Evolutionary conservation across 2,113 vertebrate species (phyloP), one percentile per base, ranked within the genome.

Genomic region (Machaerirhynchus nigripectus): DNA sequence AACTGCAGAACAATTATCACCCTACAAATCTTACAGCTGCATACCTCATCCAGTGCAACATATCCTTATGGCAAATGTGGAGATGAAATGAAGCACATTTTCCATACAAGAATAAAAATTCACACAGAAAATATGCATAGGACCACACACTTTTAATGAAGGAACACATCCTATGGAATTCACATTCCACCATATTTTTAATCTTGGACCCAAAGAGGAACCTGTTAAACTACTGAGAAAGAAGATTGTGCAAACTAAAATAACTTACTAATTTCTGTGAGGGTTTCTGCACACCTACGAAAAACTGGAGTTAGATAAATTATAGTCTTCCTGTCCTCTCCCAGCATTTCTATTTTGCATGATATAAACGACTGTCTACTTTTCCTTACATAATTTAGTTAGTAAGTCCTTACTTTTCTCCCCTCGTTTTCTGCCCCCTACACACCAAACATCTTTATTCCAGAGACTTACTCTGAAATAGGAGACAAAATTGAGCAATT

Each of bases 281-380:
- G 0, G 0, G 2, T 42, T 47, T 67, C 35, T 40, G 33, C 5
- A 59, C 55, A 39, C 12, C 10, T 37, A 47, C 1, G 42, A 26
- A 80, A 79, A 59, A 33, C 21, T 18, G 1, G 2, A 42, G 2
- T 80, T 59, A 31, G 7, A 8, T 76, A 71, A 20, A 46, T 75
- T 16, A 16, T 20, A 10, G 4, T 57, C 31, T 65, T 53, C 17
- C 7, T 31, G 10, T 61, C 6, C 18, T 78, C 39, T 67, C 46
- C 28, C 33, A 50, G 15, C 1, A 1, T 56, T 59, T 50, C 33
- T 11, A 30, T 63, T 91, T 63, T 40, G 1, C 10, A 18, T 61
- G 23, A 28, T 39, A 35, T 53, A 30, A 42, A 71, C 18, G 27
- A 4, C 10, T 65, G 8, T 30, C 47, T 53, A 13, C 7, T 70